These are phyloP conservation scores for Blomia tropicalis DNA, from an alignment of 2,888 invertebrate genomes.

Conservation along the genomic window DNA sequence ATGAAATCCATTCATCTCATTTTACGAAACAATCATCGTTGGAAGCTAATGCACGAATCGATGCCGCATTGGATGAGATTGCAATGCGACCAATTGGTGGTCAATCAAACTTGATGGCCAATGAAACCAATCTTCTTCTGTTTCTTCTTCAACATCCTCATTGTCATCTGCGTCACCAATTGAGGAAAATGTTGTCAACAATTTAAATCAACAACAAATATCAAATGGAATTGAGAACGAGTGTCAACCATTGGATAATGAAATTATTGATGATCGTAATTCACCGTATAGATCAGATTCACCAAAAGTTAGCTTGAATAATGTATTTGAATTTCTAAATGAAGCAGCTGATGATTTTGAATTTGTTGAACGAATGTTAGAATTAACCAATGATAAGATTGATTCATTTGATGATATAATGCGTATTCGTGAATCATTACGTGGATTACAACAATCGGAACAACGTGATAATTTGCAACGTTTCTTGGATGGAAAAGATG, in stretches of 20 bases:
- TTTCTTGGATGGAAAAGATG: conserved; percentile 16
- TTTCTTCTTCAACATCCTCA: background rate
- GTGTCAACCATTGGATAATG: background rate
- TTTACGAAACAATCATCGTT: background rate
- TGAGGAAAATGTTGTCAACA: no score
- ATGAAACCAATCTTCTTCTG: background rate
- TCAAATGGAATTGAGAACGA: no score
- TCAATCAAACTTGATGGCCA: no score
- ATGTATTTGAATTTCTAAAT: conserved; percentile 16
- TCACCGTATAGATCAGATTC: background rate
- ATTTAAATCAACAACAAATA: no score
- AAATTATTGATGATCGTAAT: no score
- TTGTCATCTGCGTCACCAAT: background rate
- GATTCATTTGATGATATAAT: conserved; percentile 15
- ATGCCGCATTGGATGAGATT: background rate
- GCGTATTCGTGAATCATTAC: conserved; percentile 15
- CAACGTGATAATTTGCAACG: conserved; percentile 8
- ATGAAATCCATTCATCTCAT: background rate
- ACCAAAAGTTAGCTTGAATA: conserved; percentile 4
- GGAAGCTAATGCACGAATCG: background rate
- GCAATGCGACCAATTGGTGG: no score
- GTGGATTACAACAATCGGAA: conserved; percentile 6
- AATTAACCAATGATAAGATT: conserved; percentile 12
- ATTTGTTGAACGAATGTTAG: conserved; percentile 16
- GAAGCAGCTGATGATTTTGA: conserved; percentile 13